Base-by-base conservation (phyloP, 2,113 vertebrate species). In the Seriola dumerili region DNA sequence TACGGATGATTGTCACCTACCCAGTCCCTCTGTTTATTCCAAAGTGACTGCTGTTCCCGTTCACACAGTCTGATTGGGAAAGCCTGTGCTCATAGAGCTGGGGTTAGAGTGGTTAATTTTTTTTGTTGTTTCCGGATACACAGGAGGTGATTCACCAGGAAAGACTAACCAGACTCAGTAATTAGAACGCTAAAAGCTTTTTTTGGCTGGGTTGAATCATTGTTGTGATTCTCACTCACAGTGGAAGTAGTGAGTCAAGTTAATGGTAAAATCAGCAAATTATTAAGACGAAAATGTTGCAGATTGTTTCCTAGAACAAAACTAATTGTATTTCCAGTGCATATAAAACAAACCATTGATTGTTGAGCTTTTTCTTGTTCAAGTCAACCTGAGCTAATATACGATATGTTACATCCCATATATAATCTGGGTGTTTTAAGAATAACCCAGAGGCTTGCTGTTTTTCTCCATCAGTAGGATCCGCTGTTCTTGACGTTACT, bases 391-490 rank as follows among this genome's bases (percentile, higher is more conserved):
- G 40, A 42, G 40, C 10, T 42, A 42, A 42, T 42, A 10, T 11
- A 42, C 40, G 9, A 36, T 36, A 36, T 36, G 6, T 36, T 6
- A 6, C 34, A 36, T 38, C 36, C 9, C 36, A 19, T 42, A 42
- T 42, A 42, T 42, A 42, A 3, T 10, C 7, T 42, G 40, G 40
- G 9, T 10, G 7, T 42, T 10, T 42, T 2, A 42, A 42, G 13
- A 21, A 8, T 48, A 65, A 34, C 65, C 50, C 66, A 4, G 54
- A 12, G 13, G 3, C 12, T 69, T 62, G 69, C 58, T 73, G 64
- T 73, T 83, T 67, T 79, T 42, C 64, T 78, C 72, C 50, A 14
- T 78, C 65, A 17, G 57, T 1, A 38, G 7, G 29, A 62, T 64
- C 68, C 9, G 0, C 62, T 48, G 23, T 38, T 14, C 67, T 29